Evolutionary conservation across 2,113 vertebrate genomes (phyloP).

Genomic region (Carollia perspicillata): DNA sequence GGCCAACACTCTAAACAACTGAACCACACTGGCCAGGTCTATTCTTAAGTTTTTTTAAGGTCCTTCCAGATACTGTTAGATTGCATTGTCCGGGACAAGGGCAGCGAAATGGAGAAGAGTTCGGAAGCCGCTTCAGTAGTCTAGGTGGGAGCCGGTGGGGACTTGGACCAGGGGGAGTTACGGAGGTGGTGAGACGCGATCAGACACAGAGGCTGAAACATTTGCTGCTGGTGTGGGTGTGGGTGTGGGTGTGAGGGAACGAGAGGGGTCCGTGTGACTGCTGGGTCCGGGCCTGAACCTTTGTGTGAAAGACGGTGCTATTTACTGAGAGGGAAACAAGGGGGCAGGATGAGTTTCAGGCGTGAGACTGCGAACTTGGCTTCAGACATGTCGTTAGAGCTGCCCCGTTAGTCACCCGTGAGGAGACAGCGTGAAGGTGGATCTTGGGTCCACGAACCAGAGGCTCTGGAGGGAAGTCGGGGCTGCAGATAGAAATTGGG

Average conservation of each 20-base stretch:
- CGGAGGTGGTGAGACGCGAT: rapidly evolving
- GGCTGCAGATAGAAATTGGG: neutral
- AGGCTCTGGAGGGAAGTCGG: neutral
- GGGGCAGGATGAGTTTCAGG: neutral
- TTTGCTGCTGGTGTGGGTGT: neutral
- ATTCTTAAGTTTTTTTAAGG: neutral
- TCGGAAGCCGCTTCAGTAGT: neutral
- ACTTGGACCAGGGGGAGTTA: neutral
- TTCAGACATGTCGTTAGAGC: neutral
- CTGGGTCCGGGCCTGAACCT: neutral
- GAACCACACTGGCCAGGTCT: too few relatives aligned
- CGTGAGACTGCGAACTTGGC: neutral
- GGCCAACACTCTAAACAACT: too few relatives aligned
- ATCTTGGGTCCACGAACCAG: neutral
- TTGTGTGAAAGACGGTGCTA: neutral
- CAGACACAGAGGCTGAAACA: rapidly evolving
- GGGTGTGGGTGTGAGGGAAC: neutral
- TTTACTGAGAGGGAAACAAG: neutral
- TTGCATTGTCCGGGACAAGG: neutral
- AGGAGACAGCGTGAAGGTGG: neutral
- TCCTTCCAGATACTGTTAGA: neutral
- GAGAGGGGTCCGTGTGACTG: neutral
- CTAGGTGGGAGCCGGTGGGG: rapidly evolving
- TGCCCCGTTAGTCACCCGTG: neutral
- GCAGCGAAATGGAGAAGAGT: neutral